Evolutionary conservation across 2,888 invertebrate genomes (phyloP).

Genomic region (Ochlodes sylvanus): DNA sequence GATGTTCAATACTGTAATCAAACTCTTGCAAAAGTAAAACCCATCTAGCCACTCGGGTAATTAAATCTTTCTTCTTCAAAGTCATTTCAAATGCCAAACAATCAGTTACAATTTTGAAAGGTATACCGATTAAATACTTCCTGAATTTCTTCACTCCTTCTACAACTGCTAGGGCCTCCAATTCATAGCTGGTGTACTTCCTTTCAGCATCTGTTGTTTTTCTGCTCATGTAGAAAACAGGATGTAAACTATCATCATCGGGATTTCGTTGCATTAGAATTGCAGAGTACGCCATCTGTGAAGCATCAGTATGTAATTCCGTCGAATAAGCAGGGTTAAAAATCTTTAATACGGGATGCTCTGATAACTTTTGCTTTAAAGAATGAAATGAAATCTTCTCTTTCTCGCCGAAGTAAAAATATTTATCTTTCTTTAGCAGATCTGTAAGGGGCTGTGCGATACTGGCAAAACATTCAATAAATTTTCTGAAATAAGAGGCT

Average conservation of each 20-base stretch:
- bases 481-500: slow-evolving; percentile 33
- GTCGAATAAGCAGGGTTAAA: not conserved
- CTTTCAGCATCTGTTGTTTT: slow-evolving; percentile 14
- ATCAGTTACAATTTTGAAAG: slow-evolving; percentile 40
- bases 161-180: slow-evolving; percentile 39
- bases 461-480: slow-evolving; percentile 25
- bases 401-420: slow-evolving; percentile 21
- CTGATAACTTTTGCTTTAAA: slow-evolving; percentile 39
- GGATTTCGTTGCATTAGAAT: slow-evolving; percentile 37
- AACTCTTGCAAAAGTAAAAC: slow-evolving; percentile 35
- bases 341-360: slow-evolving; percentile 28
- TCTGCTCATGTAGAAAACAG: slow-evolving; percentile 33
- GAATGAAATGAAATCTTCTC: slow-evolving; percentile 15
- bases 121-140: slow-evolving; percentile 35
- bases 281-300: slow-evolving; percentile 33
- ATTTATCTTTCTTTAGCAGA: slow-evolving; percentile 27
- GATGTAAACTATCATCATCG: slow-evolving; percentile 13
- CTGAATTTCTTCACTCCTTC: slow-evolving; percentile 40
- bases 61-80: slow-evolving; percentile 37
- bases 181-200: slow-evolving; percentile 35
- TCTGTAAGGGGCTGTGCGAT: slow-evolving; percentile 33
- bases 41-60: slow-evolving; percentile 37
- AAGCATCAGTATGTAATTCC: slow-evolving; percentile 42
- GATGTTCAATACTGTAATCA: slow-evolving; percentile 36
- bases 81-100: slow-evolving; percentile 40